Base-by-base conservation (phyloP, 2,888 invertebrate genomes). In the Megastigmus dorsalis region DNA sequence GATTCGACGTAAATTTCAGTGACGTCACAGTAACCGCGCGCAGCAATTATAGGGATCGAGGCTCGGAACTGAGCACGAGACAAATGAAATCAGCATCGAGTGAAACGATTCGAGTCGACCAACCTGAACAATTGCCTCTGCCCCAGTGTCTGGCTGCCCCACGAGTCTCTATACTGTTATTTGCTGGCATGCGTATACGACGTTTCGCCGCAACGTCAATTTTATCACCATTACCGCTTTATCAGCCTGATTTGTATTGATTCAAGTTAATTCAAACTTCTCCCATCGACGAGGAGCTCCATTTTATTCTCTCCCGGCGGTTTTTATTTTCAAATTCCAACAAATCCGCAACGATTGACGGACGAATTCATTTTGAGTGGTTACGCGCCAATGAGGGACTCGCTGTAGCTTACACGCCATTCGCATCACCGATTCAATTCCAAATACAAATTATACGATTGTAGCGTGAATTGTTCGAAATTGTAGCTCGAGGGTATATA, bases 1-100 rank as follows among this genome's bases (percentile, higher is more conserved):
- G 43, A 45, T 20, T 7, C 26, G 28, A 54, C 54, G 63, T 30
- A 59, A 65, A 72, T 66, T 72, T 72, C 63, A 2, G 66, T 59
- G 50, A 66, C 66, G 41, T 66, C 59, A 66, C 23, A 50, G 59
- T 57, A 38, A 57, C 72, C 65, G 23, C 65, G 23, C 65, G 59
- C 30, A 38, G 52, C 66, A 59, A 66, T 57, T 72, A 72, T 57
- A 66, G 50, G 50, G 30, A n/a, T n/a, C n/a, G n/a, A n/a, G 15
- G n/a, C 33, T 23, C 41, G 66, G 20, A n/a, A 30, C 13, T n/a
- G 71, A 45, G 28, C 48, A 36, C 28, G 63, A 71, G 50, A 72
- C 65, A 57, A 71, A 71, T 65, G 65, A 71, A 65, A 71, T 71
- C 65, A 66, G 59, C 50, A 66, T 66, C 50, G 59, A 66, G 41